Evolutionary conservation across 2,113 vertebrate genomes (phyloP), one percentile per base, ranked within the genome.

Genomic region (Pyxicephalus adspersus): DNA sequence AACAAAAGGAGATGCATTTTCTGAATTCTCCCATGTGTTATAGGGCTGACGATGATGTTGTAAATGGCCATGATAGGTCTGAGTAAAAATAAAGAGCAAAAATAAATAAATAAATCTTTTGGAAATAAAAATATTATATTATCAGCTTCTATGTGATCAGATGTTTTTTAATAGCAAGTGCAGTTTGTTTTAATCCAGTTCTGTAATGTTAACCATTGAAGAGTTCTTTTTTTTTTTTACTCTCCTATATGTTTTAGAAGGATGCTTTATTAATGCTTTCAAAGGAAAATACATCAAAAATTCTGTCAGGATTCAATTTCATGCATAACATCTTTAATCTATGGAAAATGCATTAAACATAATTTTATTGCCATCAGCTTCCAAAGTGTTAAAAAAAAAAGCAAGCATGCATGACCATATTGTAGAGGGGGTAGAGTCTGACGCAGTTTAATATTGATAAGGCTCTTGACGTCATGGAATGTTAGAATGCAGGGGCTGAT

Each of bases 381-480:
- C 4, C 18, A 61, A 76, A 64, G 74, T 28, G 58, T 76, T 76
- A 76, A 76, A 31, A 26, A 22, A 76, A 76, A 31, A 26, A 22
- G 4, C 63, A 51, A 64, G 74, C 74, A 64, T 76, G 74, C n/a
- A 64, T 50, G n/a, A 74, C 22, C 34, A 51, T 76, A 23, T 76
- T 76, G 20, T 28, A 54, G 26, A 64, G 45, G 74, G 34, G 25
- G 58, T 34, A 60, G 31, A 50, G 60, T 61, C 58, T 76, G 58
- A 76, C 31, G 34, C 74, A 76, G 57, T 76, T 76, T 64, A 13
- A 15, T 51, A 51, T 76, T 52, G 60, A 76, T 76, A 76, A 64
- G 74, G 17, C 25, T 51, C 29, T 76, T 76, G 74, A 76, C 74
- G 58, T 76, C 74, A 64, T 76, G 31, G 73, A 38, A 64, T 51